Evolutionary conservation across 2,797 vertebrate genomes (phyloP).

Genomic region (Falco columbarius): DNA sequence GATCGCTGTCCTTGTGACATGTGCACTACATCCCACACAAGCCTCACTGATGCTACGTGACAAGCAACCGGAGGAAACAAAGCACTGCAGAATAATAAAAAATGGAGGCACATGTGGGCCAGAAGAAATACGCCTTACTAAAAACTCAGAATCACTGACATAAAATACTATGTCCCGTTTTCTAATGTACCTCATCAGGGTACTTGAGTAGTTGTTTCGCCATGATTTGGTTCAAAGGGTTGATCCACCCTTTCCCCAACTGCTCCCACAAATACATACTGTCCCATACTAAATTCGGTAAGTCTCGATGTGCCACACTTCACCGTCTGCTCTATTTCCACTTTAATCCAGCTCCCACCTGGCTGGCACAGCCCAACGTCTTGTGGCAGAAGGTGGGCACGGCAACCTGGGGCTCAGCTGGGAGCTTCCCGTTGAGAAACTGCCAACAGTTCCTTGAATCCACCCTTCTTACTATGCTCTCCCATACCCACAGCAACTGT

Average conservation of each 20-base stretch:
- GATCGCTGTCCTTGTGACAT: neutral
- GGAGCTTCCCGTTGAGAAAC: neutral
- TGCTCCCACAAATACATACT: neutral
- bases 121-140: neutral
- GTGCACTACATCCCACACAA: neutral
- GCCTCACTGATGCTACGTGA: fast-evolving
- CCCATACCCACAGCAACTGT: neutral
- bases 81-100: neutral
- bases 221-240: neutral
- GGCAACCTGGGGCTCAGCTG: neutral
- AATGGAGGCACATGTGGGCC: neutral
- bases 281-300: neutral
- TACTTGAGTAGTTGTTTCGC: neutral
- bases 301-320: neutral
- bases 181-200: neutral
- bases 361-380: neutral
- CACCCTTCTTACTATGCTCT: neutral
- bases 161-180: neutral
- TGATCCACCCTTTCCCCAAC: neutral
- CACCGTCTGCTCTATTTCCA: slow-evolving; percentile 11
- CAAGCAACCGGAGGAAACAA: neutral
- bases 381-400: neutral
- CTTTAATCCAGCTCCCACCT: slow-evolving; percentile 3
- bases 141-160: neutral
- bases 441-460: neutral